A percentile compares a stretch with the other conserved stretches of the same genome.
These are phyloP conservation scores for Holothuria glaberrima DNA, from an alignment of 35 echinoderm and acorn worm genomes.

Conservation along the genomic window DNA sequence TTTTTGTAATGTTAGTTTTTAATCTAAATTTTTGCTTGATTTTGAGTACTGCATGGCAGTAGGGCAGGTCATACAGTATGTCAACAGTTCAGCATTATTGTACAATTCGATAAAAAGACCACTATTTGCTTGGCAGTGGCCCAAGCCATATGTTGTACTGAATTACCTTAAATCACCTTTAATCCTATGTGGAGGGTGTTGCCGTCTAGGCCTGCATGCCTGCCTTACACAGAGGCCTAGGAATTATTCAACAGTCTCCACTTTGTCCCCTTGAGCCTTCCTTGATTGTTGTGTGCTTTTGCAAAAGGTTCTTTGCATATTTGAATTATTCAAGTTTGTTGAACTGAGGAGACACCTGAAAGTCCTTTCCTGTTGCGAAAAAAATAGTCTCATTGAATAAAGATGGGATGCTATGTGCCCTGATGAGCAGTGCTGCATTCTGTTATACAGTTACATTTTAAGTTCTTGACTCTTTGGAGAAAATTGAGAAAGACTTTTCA, in stretches of 20 bases:
- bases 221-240: neutral
- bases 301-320: slow-evolving; percentile 21
- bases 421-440: too few relatives aligned
- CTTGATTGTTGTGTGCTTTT: slow-evolving; percentile 16
- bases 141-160: neutral
- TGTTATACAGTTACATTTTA: too few relatives aligned
- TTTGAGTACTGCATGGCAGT: too few relatives aligned
- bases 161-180: neutral
- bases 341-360: slow-evolving; percentile 22
- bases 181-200: slow-evolving; percentile 33
- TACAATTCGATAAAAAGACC: too few relatives aligned
- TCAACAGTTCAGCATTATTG: too few relatives aligned
- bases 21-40: too few relatives aligned
- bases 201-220: neutral
- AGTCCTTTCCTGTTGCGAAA: neutral
- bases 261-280: slow-evolving; percentile 25
- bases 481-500: too few relatives aligned
- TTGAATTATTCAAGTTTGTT: slow-evolving; percentile 26
- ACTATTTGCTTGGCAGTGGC: too few relatives aligned
- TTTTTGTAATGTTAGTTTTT: too few relatives aligned
- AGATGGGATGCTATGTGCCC: neutral
- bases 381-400: slow-evolving; percentile 28
- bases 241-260: slow-evolving; percentile 44
- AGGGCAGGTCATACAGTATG: too few relatives aligned
- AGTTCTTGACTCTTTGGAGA: too few relatives aligned